A percentile compares a stretch with the other conserved stretches of the same genome.
These are phyloP conservation scores for Physella acuta DNA, from an alignment of 1,140 invertebrate genomes.

Conservation along the genomic window DNA sequence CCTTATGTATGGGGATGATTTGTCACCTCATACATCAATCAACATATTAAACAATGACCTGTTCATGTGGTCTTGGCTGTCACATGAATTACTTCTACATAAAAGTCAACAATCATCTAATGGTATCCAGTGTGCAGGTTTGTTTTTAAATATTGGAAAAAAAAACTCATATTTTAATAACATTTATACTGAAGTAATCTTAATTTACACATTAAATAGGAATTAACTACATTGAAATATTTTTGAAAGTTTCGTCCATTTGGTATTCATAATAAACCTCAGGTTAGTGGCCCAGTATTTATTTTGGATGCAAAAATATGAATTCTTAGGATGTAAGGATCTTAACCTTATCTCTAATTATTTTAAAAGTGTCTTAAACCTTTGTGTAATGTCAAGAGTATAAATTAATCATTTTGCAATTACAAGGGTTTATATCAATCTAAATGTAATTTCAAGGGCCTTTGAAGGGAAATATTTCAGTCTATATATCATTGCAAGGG, in stretches of 20 bases:
- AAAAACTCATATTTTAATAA: not conserved
- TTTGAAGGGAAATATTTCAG: too few relatives aligned
- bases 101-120: not conserved
- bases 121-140: not conserved
- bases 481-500: not conserved
- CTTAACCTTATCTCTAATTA: too few relatives aligned
- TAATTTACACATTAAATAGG: not conserved
- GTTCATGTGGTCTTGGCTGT: constrained; percentile 18
- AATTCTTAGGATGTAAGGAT: too few relatives aligned
- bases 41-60: constrained; percentile 4
- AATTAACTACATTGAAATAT: not conserved
- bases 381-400: too few relatives aligned
- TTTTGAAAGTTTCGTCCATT: not conserved
- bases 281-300: not conserved
- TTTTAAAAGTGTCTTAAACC: too few relatives aligned
- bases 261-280: not conserved
- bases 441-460: too few relatives aligned
- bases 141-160: not conserved
- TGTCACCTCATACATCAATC: not conserved
- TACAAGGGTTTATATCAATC: too few relatives aligned
- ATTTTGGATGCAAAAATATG: too few relatives aligned
- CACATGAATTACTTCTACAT: constrained; percentile 9
- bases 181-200: too few relatives aligned
- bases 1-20: constrained; percentile 18
- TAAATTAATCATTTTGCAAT: too few relatives aligned